Evolutionary conservation across 2,888 invertebrate genomes (phyloP), one percentile per base, ranked within the genome.

Genomic region (Drosophila kokeensis): DNA sequence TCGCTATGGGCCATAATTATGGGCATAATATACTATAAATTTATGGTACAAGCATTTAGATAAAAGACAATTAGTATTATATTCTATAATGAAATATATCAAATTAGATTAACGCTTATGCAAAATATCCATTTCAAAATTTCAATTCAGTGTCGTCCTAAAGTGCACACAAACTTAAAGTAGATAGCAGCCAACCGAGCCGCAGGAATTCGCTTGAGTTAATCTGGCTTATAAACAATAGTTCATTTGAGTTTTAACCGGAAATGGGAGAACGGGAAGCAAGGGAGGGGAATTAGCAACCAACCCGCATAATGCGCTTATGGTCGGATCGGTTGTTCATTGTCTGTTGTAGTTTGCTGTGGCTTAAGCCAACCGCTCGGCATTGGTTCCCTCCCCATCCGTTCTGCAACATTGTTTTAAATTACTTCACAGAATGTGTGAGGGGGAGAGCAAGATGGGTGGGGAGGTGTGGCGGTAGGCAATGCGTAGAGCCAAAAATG

Each of bases 301-400:
- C 69, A 73, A 68, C 88, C 90, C 85, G 90, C 83, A 89, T 90
- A 87, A 87, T 87, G 69, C 79, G 82, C 87, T 85, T 79, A 80
- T 79, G 83, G 76, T 73, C 65, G 72, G 78, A 84, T 87, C 79
- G 69, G 49, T 66, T 50, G 76, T 65, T 79, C 75, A 79, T 82
- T 87, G 79, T 73, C 70, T 71, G 66, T 69, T 67, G 68, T 63
- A 49, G 61, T 69, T 60, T 60, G 42, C 53, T 61, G 62, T 52
- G 70, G 77, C 77, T 64, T 64, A 40, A 60, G 38, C 52, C 55
- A 49, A 45, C 48, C 76, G 18, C 62, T 55, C 13, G n/a, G n/a
- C 32, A 42, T 54, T 24, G 32, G 27, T 27, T 24, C 15, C 24
- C 24, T 24, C 15, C 24, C 24, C 24, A 45, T 24, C 45, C 45